A percentile compares a stretch with the other conserved stretches of the same genome.
Evolutionary conservation across 2,113 vertebrate genomes (phyloP).

Genomic region (Neolamprologus cancellatus): DNA sequence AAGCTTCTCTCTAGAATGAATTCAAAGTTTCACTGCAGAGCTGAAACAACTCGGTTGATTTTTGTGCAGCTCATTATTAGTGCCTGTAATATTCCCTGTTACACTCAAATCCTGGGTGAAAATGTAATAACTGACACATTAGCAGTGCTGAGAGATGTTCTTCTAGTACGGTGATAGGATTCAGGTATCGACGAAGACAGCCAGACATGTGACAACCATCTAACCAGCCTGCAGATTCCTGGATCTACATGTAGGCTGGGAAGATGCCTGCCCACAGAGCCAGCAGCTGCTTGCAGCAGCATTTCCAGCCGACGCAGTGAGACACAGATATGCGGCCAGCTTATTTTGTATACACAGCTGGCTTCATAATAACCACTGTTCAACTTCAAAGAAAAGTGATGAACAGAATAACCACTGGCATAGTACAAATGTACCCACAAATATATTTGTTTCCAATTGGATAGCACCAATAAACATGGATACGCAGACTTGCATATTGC

Average conservation of each 20-base stretch:
- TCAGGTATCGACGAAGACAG: conserved; percentile 47
- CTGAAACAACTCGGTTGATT: background rate
- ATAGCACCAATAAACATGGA: background rate
- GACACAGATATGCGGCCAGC: background rate
- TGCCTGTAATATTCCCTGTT: background rate
- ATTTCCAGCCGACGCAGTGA: background rate
- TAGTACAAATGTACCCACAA: background rate
- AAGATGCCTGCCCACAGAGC: conserved; percentile 91
- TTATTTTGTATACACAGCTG: background rate
- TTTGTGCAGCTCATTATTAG: background rate
- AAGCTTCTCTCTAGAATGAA: background rate
- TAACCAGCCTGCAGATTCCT: conserved; percentile 97
- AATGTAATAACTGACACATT: background rate
- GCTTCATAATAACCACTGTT: background rate
- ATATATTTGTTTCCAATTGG: background rate
- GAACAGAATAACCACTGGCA: background rate
- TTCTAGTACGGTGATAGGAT: background rate
- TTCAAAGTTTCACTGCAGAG: background rate
- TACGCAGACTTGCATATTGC: background rate
- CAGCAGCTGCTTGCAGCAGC: conserved; percentile 45
- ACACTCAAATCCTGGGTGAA: background rate
- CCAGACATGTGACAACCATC: conserved; percentile 92
- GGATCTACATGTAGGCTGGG: conserved; percentile 94
- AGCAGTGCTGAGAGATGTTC: background rate
- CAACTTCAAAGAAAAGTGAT: background rate